Conservation (phyloP, 2,888 invertebrate genomes). For the Drosophila prolongata region DNA sequence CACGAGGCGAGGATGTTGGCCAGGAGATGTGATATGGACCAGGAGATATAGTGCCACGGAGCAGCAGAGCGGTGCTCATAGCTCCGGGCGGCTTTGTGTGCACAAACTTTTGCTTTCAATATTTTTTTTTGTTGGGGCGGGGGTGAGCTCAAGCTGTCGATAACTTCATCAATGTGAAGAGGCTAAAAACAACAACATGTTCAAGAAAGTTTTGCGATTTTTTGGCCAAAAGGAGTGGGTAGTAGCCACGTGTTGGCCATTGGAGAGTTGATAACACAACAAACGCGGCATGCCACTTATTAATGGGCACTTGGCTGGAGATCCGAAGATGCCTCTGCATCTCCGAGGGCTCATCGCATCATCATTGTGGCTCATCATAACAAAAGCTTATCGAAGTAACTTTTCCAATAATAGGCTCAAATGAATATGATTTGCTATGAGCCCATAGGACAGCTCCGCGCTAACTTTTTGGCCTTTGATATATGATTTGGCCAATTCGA, state of each 20-base stretch:
- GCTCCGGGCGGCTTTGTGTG: conserved; percentile 21
- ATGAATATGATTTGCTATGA: conserved; percentile 65
- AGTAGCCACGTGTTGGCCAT: conserved; percentile 56
- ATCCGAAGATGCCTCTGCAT: conserved; percentile 45
- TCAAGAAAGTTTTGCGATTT: conserved; percentile 42
- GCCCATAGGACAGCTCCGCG: conserved; percentile 4
- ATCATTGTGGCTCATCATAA: conserved; percentile 66
- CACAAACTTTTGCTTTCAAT: conserved; percentile 21
- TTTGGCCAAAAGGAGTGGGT: conserved; percentile 2
- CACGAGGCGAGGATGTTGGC: conserved; percentile 17
- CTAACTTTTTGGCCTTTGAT: conserved; percentile 60
- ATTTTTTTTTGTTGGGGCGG: conserved; percentile 24
- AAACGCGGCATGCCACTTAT: conserved; percentile 61
- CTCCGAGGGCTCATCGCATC: conserved; percentile 46
- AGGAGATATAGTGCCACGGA: conserved; percentile 9
- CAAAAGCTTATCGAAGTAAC: conserved; percentile 77
- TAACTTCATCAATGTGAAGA: conserved; percentile 71
- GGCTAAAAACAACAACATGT: conserved; percentile 37
- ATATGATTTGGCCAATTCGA: conserved; percentile 56
- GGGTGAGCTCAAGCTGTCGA: conserved; percentile 64
- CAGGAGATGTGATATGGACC: conserved; percentile 21
- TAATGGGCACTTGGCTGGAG: conserved; percentile 72
- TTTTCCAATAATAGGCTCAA: conserved; percentile 79
- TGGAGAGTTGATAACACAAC: conserved; percentile 60
- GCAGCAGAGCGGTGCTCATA: conserved; percentile 27